Conservation (phyloP, 2,888 invertebrate species). For the Galerucella calmariensis region DNA sequence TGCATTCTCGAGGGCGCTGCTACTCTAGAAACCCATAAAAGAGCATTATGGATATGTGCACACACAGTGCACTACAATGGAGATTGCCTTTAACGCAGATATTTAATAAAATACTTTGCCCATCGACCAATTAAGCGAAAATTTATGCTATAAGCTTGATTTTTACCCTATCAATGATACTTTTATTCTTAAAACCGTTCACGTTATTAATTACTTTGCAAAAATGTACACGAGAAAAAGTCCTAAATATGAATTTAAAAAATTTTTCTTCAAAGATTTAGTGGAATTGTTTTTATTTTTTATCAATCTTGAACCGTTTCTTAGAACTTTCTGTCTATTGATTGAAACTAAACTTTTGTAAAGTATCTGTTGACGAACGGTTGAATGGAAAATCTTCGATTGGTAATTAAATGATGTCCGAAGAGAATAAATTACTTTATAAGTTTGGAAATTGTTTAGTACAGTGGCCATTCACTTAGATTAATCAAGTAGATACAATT, state of each 20-base stretch:
- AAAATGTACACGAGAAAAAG: too few species aligned
- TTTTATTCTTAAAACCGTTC: neutral
- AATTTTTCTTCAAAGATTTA: too few species aligned
- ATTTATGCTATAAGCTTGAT: constrained; percentile 34
- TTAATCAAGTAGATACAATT: constrained; percentile 58
- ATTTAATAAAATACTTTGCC: constrained; percentile 51
- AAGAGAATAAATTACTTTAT: constrained; percentile 58
- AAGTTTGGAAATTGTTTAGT: constrained; percentile 54
- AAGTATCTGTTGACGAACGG: constrained; percentile 30
- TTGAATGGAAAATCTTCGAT: constrained; percentile 50
- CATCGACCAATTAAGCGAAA: constrained; percentile 42
- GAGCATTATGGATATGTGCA: constrained; percentile 52
- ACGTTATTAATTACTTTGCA: neutral
- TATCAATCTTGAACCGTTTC: too few species aligned
- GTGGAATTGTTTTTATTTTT: too few species aligned
- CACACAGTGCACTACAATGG: constrained; percentile 31
- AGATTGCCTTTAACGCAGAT: constrained; percentile 31
- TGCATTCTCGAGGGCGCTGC: constrained; percentile 55
- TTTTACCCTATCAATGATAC: constrained; percentile 18
- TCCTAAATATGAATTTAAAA: too few species aligned
- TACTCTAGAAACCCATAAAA: constrained; percentile 50
- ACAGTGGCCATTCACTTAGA: constrained; percentile 54
- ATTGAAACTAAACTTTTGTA: neutral
- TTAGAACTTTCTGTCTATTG: neutral
- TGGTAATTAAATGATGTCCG: constrained; percentile 58